Percentiles rank a stretch among this genome's conserved stretches.
Conservation (phyloP, 2,888 invertebrate species). For the Trachelus iudaicus region DNA sequence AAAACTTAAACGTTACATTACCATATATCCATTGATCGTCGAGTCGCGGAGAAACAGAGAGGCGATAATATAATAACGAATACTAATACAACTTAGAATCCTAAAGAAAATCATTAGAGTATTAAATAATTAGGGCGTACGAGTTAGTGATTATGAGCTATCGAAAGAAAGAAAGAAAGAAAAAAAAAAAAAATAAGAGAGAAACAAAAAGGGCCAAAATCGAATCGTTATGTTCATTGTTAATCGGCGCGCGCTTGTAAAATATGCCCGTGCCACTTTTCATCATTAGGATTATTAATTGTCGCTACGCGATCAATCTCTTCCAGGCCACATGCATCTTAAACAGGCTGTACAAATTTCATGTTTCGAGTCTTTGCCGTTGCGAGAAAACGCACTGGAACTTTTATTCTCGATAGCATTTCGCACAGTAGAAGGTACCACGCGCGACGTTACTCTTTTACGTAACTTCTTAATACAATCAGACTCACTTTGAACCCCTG, state of each 20-base stretch:
- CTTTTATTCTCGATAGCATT: slow-evolving; percentile 7
- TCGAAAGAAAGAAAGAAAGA: not conserved
- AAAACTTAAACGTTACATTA: not conserved
- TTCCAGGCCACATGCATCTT: not conserved
- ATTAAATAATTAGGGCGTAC: slow-evolving; percentile 50
- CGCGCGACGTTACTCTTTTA: slow-evolving; percentile 13
- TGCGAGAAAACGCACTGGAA: not conserved
- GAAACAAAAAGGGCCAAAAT: slow-evolving; percentile 22
- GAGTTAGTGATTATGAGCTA: not conserved
- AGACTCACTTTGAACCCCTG: not conserved
- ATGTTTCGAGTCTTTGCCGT: not conserved
- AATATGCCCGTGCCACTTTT: not conserved
- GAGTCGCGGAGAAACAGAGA: slow-evolving; percentile 1
- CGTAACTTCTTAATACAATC: not conserved
- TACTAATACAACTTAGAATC: slow-evolving; percentile 43
- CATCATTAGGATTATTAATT: not conserved
- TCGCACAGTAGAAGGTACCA: slow-evolving; percentile 23
- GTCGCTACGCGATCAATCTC: not conserved
- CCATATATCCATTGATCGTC: not conserved
- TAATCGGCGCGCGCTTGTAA: not conserved
- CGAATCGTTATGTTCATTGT: not conserved
- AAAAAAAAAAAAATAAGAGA: slow-evolving; percentile 17
- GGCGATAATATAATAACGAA: not conserved
- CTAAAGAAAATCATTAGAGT: slow-evolving; percentile 46
- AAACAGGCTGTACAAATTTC: not conserved